Base-by-base conservation (phyloP, 2,113 vertebrate species). In the Taxidea taxus region DNA sequence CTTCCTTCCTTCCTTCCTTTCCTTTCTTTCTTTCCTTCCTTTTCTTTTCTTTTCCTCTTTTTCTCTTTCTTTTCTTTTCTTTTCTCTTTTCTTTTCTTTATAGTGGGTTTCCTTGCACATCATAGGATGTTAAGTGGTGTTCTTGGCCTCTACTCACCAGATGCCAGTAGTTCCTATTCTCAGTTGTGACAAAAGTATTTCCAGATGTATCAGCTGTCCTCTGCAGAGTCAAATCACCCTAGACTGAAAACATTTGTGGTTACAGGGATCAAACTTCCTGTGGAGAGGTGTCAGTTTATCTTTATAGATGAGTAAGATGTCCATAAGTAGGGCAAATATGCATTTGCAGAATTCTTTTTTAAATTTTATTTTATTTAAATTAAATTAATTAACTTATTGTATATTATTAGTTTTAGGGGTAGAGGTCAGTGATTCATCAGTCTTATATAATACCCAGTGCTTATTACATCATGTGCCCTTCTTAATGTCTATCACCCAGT, bases 161-260 rank as follows among this genome's bases (percentile, higher is more conserved):
- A 81, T 44, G 14, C 23, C 39, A 47, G 5, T 44, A 37, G 29
- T 7, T 31, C 16, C 20, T 23, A 1, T 58, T 75, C 58, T 58
- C 12, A 75, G 39, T 31, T 77, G 20, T 77, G 42, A 54, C 56
- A 95, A 64, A 21, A 72, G 14, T 85, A 6, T 62, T 58, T 56
- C 51, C 66, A 97, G 75, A 64, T 1, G 15, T 92, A 37, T 14
- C 42, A n/a, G 9, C 70, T 77, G 14, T 75, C 21, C 10, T 37
- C 37, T 60, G 80, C 21, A 6, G 23, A 9, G 10, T 70, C 49
- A 72, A 25, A 37, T 31, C 0, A 0, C 3, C 54, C 39, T 25
- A 34, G 23, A 20, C 62, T 56, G 39, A 77, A 90, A 77, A 77
- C 11, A 56, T 10, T 2, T 85, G 25, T 84, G 34, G 21, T 90